Base-by-base conservation (phyloP, 2,888 invertebrate species). In the Stenodema calcarata region DNA sequence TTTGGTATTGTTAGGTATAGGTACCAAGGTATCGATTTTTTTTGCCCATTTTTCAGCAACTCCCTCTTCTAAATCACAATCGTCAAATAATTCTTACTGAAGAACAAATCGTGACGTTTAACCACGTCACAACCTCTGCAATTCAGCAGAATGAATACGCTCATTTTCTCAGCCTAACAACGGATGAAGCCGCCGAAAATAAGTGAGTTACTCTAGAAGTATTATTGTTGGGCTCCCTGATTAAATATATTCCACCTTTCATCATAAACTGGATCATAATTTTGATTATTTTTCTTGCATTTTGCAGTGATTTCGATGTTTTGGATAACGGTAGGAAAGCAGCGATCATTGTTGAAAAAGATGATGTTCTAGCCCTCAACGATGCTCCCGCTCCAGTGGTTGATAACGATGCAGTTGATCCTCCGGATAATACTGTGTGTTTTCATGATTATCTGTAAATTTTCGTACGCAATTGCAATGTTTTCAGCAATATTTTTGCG, bases 351-450 rank as follows among this genome's bases (percentile, higher is more conserved):
- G 80, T 50, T 0, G 54, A 75, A 23, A 42, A 47, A 16, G 84
- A 84, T 18, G 84, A 84, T 14, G 44, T 75, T 41, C 11, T 62
- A 23, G 62, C 78, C 12, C 78, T 73, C 6, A 41, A 16, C 47
- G 9, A 44, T 1, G 78, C 16, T 30, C 14, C 54, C 6, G 54
- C 27, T 0, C 73, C 41, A 9, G 70, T 30, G 9, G 69, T 47
- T 62, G 69, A 44, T n/a, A n/a, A 23, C 42, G 84, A 84, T 28
- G 14, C 27, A 1, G 84, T 84, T 12, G 75, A 84, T 16, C 84
- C 84, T 30, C 84, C 84, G 11, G 84, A 84, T 73, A 84, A 84
- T 28, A 84, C 84, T 16, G 84, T 84, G 44, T 23, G 78, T 73
- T 73, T 1, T 41, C 18, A 35, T 7, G 4, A 4, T 35, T 7